Conservation (phyloP, 2,113 vertebrate genomes). For the Laterallus jamaicensis region DNA sequence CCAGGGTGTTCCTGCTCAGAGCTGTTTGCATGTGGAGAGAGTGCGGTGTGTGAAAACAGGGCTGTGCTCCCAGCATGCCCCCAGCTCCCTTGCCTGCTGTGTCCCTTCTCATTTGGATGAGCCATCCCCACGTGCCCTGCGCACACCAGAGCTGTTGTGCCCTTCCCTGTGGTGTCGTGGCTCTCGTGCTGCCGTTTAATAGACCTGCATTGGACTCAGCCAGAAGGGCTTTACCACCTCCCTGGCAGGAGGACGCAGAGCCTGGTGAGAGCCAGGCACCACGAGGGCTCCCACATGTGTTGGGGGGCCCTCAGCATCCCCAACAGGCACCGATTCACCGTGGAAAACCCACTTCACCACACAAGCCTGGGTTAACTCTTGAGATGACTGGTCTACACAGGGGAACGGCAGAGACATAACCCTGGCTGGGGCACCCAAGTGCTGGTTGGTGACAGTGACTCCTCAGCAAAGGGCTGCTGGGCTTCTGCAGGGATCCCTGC, state of each 20-base stretch:
- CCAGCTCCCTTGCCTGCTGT: not conserved
- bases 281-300: not conserved
- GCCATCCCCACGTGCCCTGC: too few relatives aligned
- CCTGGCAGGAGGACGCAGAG: not conserved
- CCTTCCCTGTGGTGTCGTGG: fast-evolving
- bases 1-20: not conserved
- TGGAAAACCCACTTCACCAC: not conserved
- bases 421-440: not conserved
- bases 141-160: not conserved
- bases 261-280: not conserved
- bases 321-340: not conserved
- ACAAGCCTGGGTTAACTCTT: not conserved
- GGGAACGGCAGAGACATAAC: not conserved
- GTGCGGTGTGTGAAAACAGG: not conserved
- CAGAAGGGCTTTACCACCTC: not conserved
- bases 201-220: not conserved
- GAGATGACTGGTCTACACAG: not conserved
- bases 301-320: not conserved
- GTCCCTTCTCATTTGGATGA: not conserved
- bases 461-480: not conserved
- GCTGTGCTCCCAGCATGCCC: not conserved
- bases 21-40: not conserved
- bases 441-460: not conserved
- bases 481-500: not conserved
- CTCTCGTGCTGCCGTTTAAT: not conserved